Base-by-base conservation (phyloP, 53 echinoderm and acorn worm genomes). In the Astropecten irregularis region DNA sequence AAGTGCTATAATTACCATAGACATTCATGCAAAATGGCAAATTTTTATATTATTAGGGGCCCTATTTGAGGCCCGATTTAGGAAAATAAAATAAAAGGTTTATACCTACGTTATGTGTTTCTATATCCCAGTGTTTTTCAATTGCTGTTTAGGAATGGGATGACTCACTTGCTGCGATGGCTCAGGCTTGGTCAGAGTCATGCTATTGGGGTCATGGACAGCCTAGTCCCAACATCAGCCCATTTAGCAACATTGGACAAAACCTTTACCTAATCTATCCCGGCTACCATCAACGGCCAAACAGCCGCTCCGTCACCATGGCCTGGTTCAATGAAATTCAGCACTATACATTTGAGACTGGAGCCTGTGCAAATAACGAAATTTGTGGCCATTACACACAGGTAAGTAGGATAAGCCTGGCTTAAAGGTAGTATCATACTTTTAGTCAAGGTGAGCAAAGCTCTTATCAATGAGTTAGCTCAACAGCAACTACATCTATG, bases 301-400 rank as follows among this genome's bases (percentile, higher is more conserved):
- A 65, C 23, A 82, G 72, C 2, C 84, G 81, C 20, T 48, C 86
- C 4, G 77, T 64, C 0, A 81, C 87, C 27, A 87, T 66, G 27
- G 84, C 91, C 7, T 96, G 96, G 96, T 94, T 89, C 76, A 89
- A 89, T 36, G 96, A 96, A 54, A 73, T 81, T 4, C 9, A 55
- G 3, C 39, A 82, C 28, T 96, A 96, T 40, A 57, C 73, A 4
- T 93, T 63, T 26, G 89, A 70, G 20, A 82, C 64, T 9, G 38
- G 36, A 25, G 46, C 30, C 1, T 96, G 96, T 77, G 25, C 62
- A 9, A 32, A 58, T 4, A 86, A 67, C 48, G 40, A 61, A 18
- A n/a, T 77, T 18, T 96, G 96, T 67, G 96, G 93, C 3, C 96
- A 96, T 63, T 96, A 96, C 67, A 93, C 93, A 3, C 96, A 96